A percentile compares a stretch with the other conserved stretches of the same genome.
Conservation (phyloP, 2,888 invertebrate genomes). For the Athalia rosae region DNA sequence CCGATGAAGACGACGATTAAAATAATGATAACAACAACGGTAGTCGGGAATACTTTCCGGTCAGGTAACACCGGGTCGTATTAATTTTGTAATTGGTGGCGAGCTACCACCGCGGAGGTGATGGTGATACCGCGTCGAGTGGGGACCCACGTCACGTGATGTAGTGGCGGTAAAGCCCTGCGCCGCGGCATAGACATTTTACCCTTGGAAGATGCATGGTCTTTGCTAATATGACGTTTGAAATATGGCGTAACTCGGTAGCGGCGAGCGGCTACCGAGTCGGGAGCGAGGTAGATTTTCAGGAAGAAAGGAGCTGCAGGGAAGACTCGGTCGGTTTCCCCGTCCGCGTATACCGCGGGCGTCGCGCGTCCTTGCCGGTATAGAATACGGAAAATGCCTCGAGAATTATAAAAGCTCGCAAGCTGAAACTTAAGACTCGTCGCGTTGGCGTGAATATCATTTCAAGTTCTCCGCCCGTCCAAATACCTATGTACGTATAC, state of each 20-base stretch:
- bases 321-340: background rate
- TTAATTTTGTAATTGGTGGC: constrained; percentile 67
- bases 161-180: constrained; percentile 62
- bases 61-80: constrained; percentile 59
- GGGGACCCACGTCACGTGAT: constrained; percentile 61
- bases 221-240: constrained; percentile 69
- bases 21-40: background rate
- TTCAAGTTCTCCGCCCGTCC: constrained; percentile 32
- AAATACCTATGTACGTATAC: background rate
- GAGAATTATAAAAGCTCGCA: constrained; percentile 47
- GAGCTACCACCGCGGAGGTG: constrained; percentile 55
- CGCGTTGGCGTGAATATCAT: constrained; percentile 37
- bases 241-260: constrained; percentile 63
- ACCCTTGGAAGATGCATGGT: constrained; percentile 67
- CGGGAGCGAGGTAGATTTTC: background rate
- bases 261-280: constrained; percentile 44
- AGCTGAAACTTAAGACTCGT: constrained; percentile 42
- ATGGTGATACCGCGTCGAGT: constrained; percentile 59
- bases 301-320: constrained; percentile 8
- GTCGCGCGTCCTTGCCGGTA: no score
- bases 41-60: background rate
- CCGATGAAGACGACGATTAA: no score
- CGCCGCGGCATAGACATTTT: constrained; percentile 65
- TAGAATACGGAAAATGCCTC: constrained; percentile 33
- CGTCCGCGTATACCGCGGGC: background rate